Conservation (phyloP, 2,888 invertebrate genomes). For the Drosophila birchii region DNA sequence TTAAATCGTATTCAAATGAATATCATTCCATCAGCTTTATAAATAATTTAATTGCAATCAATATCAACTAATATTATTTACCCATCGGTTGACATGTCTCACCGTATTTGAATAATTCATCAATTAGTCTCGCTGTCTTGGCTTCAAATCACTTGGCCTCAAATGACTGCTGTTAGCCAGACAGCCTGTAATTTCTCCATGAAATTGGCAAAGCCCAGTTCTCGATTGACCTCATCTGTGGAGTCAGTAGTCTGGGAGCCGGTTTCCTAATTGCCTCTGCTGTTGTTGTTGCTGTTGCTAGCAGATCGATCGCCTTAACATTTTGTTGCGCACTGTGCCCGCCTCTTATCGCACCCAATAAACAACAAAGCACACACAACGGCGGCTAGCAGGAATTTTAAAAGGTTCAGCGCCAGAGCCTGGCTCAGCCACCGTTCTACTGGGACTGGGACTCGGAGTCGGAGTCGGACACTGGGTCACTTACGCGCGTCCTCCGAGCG, state of each 20-base stretch:
- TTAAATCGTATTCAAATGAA: neutral
- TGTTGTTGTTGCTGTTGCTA: conserved; percentile 11
- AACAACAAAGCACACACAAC: conserved; percentile 73
- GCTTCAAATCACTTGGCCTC: conserved; percentile 5
- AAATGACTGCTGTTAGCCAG: conserved; percentile 2
- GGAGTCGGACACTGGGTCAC: conserved; percentile 71
- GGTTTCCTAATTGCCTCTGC: conserved; percentile 56
- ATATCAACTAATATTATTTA: conserved; percentile 4
- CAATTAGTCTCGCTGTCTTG: conserved; percentile 4
- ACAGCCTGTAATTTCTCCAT: conserved; percentile 18
- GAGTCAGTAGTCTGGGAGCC: conserved; percentile 47
- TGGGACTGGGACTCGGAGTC: conserved; percentile 21
- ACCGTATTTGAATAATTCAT: conserved; percentile 7
- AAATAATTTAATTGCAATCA: conserved; percentile 2
- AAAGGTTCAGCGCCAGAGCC: conserved; percentile 77
- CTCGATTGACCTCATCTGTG: conserved; percentile 55
- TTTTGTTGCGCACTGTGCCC: conserved; percentile 57
- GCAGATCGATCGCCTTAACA: conserved; percentile 64
- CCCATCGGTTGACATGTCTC: conserved; percentile 10
- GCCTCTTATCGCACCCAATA: conserved; percentile 76
- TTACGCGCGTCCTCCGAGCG: conserved; percentile 65
- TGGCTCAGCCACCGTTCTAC: conserved; percentile 15
- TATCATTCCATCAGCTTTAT: neutral
- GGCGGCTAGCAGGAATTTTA: conserved; percentile 81
- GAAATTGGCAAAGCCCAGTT: conserved; percentile 8